Base-by-base conservation (phyloP, 2,888 invertebrate genomes). In the Lamproptera curius region DNA sequence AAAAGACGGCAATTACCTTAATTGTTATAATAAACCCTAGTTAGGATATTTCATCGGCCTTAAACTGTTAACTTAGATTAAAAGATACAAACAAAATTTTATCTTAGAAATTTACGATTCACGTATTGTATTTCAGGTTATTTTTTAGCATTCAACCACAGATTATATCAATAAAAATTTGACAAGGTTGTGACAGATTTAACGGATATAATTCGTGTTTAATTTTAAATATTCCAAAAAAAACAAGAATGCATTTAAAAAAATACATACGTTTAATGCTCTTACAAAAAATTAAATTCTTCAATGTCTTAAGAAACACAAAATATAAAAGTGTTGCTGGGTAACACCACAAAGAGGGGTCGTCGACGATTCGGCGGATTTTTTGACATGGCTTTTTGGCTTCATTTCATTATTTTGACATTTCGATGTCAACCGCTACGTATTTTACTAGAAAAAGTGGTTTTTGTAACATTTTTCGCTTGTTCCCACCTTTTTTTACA, bases 321-420 rank as follows among this genome's bases (percentile, higher is more conserved):
- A 15, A 8, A 15, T n/a, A 15, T 35, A 35, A 16, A 15, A 9
- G 6, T 8, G 9, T 28, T 16, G 28, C 16, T 37, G 36, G 49
- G 55, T 51, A 55, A 55, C 53, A 50, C 51, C 35, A 40, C 37
- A 34, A 39, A 46, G 52, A 46, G 50, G 50, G 50, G 49, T 46
- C 51, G 53, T 50, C 50, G 74, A 76, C 73, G 70, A 80, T 79
- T 81, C 80, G 75, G 83, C 83, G 82, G 76, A 80, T 76, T 84
- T 84, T 86, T 83, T 84, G 85, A 81, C 83, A 86, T 74, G 75
- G 75, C 78, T 82, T 62, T 80, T 83, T 81, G 78, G 80, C 79
- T 85, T 86, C 80, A 80, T 81, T 80, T 81, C 81, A 85, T 83
- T 87, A 88, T 88, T 88, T 88, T 88, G 88, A 88, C 88, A 81